phyloP scores from a whole-genome alignment of 2,113 vertebrate species.

The Strix aluco region DNA sequence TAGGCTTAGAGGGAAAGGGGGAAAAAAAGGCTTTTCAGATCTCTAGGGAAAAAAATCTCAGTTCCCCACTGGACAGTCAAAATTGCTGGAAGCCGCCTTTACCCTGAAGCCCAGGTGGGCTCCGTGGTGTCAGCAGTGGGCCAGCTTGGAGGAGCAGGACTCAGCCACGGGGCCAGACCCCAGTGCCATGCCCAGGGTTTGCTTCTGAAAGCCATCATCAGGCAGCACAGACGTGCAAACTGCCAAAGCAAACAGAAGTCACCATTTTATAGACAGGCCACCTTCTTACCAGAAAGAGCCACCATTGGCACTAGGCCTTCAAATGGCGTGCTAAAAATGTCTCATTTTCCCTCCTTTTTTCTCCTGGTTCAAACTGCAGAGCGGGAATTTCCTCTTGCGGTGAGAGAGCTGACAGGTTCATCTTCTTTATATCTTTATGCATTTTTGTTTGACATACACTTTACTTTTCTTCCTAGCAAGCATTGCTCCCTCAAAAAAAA shows the following conservation, averaged over 20 bases:
- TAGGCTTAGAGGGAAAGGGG: not conserved
- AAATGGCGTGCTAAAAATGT: not conserved
- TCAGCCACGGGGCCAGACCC: fast-evolving
- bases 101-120: not conserved
- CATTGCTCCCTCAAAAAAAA: slow-evolving; percentile 79
- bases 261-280: not conserved
- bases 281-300: not conserved
- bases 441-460: not conserved
- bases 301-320: not conserved
- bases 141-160: not conserved
- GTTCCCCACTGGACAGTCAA: not conserved
- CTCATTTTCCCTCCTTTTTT: not conserved
- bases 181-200: fast-evolving
- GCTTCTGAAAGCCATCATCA: fast-evolving
- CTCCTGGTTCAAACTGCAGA: not conserved
- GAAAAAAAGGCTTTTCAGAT: not conserved
- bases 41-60: fast-evolving
- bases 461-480: slow-evolving; percentile 67
- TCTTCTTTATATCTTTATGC: not conserved
- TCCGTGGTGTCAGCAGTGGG: not conserved
- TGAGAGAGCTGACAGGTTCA: not conserved
- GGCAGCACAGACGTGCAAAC: not conserved
- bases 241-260: not conserved
- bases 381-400: not conserved
- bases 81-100: not conserved